Evolutionary conservation across 2,113 vertebrate species (phyloP).

Genomic region (Marmota flaviventris): DNA sequence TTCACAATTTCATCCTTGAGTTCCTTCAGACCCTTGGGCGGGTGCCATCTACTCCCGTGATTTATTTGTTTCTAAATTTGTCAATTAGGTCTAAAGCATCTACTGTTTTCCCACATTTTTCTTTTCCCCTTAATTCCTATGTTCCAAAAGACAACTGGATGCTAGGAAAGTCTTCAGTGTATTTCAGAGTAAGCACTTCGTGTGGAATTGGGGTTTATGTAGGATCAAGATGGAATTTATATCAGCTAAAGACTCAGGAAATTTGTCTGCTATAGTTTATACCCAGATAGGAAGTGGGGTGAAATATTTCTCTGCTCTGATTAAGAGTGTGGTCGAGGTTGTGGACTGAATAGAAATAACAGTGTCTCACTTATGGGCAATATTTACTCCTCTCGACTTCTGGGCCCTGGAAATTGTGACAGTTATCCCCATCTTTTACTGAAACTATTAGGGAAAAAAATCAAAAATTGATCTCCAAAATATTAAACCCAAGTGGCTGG

Average conservation of each 20-base stretch:
- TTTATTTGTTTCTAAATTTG: conserved; percentile 73
- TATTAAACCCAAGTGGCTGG: neutral
- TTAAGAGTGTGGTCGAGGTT: neutral
- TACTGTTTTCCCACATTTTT: neutral
- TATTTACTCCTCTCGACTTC: neutral
- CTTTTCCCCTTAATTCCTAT: neutral
- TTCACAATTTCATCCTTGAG: conserved; percentile 55
- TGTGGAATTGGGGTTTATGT: neutral
- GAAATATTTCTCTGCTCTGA: neutral
- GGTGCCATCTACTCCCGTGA: conserved; percentile 16
- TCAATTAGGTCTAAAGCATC: conserved; percentile 41
- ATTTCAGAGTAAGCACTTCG: conserved; percentile 33
- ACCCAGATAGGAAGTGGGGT: neutral
- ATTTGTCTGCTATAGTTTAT: conserved; percentile 36
- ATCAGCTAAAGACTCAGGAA: neutral
- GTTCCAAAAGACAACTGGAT: conserved; percentile 44
- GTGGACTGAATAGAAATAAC: neutral
- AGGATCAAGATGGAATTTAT: conserved; percentile 23
- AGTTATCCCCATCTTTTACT: neutral
- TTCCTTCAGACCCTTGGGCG: conserved; percentile 36
- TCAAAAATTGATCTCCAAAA: neutral
- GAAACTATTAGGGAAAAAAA: neutral
- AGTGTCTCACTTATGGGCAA: neutral
- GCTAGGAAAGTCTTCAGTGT: conserved; percentile 51
- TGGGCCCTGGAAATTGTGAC: neutral